Evolutionary conservation across 1,140 invertebrate genomes (phyloP).

Genomic region (Cyclina sinensis): DNA sequence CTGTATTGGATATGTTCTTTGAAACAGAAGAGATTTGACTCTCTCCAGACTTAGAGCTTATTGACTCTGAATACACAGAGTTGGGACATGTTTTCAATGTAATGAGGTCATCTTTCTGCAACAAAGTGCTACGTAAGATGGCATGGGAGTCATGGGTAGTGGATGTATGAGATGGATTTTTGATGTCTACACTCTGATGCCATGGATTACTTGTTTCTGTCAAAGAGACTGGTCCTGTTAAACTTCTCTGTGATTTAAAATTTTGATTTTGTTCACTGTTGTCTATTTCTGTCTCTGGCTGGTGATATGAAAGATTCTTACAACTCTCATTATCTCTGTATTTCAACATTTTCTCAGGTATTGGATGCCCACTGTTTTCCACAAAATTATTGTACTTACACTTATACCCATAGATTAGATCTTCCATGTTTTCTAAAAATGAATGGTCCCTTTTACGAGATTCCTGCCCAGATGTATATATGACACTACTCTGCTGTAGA

Average conservation of each 20-base stretch:
- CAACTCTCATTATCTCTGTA: not conserved
- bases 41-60: not conserved
- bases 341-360: not conserved
- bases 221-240: not conserved
- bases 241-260: not conserved
- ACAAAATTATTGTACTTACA: not conserved
- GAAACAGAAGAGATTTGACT: not conserved
- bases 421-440: not conserved
- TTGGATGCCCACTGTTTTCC: no score
- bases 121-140: slow-evolving; percentile 19
- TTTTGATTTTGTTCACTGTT: not conserved
- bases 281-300: not conserved
- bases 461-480: not conserved
- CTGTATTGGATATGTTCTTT: not conserved
- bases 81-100: not conserved
- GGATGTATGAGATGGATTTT: not conserved
- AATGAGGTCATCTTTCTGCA: not conserved
- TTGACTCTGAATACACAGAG: not conserved
- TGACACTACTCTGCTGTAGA: not conserved
- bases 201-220: not conserved
- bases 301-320: not conserved
- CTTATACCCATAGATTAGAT: slow-evolving; percentile 3
- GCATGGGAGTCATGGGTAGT: not conserved
- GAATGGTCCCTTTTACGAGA: slow-evolving; percentile 22
- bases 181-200: not conserved